These are phyloP conservation scores for Pelochelys cantorii DNA, from an alignment of 2,797 vertebrate genomes.

Conservation along the genomic window DNA sequence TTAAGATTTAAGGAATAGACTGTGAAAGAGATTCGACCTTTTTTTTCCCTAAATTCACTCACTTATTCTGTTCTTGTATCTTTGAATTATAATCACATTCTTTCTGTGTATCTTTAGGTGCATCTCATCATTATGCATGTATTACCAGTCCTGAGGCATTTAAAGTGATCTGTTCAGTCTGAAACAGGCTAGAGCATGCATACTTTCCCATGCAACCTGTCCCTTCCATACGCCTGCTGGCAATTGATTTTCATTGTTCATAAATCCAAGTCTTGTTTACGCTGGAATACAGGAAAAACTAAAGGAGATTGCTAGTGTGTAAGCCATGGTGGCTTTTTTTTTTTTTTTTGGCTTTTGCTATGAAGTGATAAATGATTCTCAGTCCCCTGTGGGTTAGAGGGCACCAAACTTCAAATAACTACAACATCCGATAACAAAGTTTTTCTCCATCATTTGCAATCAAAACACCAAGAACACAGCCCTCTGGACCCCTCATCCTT, in stretches of 20 bases:
- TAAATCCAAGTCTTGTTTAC: conserved; percentile 86
- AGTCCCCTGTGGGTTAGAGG: conserved; percentile 84
- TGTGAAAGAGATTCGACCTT: neutral
- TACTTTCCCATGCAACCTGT: conserved; percentile 53
- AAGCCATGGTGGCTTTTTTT: conserved; percentile 60
- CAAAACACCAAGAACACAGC: conserved; percentile 88
- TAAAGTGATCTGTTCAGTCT: conserved; percentile 42
- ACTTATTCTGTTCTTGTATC: neutral
- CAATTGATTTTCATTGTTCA: conserved; percentile 86
- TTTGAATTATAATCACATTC: conserved; percentile 1
- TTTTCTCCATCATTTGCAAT: conserved; percentile 93
- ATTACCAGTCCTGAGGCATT: conserved; percentile 16
- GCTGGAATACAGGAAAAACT: conserved; percentile 82
- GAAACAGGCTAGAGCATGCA: conserved; percentile 35
- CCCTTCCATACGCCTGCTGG: conserved; percentile 69
- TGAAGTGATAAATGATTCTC: conserved; percentile 85
- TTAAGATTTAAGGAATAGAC: neutral
- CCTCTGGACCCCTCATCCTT: conserved; percentile 86
- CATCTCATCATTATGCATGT: neutral
- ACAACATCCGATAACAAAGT: conserved; percentile 89
- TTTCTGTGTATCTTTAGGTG: conserved; percentile 7
- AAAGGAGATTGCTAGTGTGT: conserved; percentile 66
- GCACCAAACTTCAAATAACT: conserved; percentile 90
- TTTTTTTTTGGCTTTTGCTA: conserved; percentile 78
- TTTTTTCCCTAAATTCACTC: neutral